Evolutionary conservation across 2,888 invertebrate species (phyloP).

Genomic region (Hyalella azteca): DNA sequence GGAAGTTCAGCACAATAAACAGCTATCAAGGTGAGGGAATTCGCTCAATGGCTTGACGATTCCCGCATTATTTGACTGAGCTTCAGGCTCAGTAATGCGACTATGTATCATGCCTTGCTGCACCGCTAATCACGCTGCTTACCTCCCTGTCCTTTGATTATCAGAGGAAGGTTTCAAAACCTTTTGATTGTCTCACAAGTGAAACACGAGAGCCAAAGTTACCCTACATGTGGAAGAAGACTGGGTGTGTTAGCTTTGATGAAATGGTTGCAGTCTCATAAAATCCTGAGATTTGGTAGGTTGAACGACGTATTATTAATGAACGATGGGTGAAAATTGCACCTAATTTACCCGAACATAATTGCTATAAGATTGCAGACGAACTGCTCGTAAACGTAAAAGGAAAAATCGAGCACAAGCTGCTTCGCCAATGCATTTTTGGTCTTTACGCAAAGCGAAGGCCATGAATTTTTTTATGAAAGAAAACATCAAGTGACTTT

Average conservation of each 20-base stretch:
- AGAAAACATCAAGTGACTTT: no score
- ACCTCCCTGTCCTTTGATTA: not conserved
- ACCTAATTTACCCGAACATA: no score
- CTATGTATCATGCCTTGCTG: not conserved
- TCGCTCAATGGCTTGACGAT: constrained; percentile 13
- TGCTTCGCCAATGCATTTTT: no score
- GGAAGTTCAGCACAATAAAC: constrained; percentile 20
- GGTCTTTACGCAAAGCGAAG: no score
- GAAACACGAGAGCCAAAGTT: not conserved
- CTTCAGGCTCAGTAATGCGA: not conserved
- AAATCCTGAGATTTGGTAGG: not conserved
- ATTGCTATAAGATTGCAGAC: no score
- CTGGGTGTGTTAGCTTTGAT: not conserved
- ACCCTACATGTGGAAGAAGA: not conserved
- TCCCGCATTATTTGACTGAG: constrained; percentile 5
- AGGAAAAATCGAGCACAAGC: no score
- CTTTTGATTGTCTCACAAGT: not conserved
- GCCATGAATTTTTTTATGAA: no score
- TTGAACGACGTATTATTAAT: no score
- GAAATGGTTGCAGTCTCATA: not conserved
- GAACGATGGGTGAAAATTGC: no score
- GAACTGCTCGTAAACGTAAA: no score
- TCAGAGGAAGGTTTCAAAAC: not conserved
- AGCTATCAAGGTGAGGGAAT: not conserved
- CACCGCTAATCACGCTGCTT: not conserved